Conservation (phyloP, 2,113 vertebrate species). For the Desmodus rotundus region DNA sequence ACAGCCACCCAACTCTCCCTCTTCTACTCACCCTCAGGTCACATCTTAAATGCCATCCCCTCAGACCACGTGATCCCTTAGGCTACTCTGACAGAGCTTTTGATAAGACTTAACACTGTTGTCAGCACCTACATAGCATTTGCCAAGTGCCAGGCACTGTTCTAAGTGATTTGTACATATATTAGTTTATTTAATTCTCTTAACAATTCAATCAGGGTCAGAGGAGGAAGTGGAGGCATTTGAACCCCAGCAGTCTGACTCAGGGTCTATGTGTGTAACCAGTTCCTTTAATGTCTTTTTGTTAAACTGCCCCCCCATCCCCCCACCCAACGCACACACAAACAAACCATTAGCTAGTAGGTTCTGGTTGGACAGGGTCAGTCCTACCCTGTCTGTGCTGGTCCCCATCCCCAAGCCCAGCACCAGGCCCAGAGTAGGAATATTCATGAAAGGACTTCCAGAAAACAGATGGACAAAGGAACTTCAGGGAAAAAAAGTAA, state of each 20-base stretch:
- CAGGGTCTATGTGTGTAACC: background rate
- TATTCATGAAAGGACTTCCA: background rate
- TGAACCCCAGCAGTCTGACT: background rate
- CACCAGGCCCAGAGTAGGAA: background rate
- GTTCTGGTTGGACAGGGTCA: background rate
- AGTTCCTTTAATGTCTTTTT: background rate
- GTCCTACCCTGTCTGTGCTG: background rate
- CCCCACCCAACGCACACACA: background rate
- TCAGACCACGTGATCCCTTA: background rate
- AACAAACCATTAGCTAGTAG: background rate
- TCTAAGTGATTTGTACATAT: background rate
- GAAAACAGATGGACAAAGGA: background rate
- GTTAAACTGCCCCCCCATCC: accelerated
- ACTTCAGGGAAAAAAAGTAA: background rate
- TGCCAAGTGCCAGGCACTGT: background rate
- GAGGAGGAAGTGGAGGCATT: background rate
- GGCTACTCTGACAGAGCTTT: background rate
- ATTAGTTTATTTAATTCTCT: background rate
- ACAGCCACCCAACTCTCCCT: background rate
- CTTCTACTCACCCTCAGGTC: background rate
- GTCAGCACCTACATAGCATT: background rate
- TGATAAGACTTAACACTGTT: background rate
- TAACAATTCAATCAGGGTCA: background rate
- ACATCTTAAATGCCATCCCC: background rate
- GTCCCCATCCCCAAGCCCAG: background rate